A percentile compares a stretch with the other conserved stretches of the same genome.
phyloP scores from a whole-genome alignment of 2,797 vertebrate genomes.

The Pyrocephalus nanus region DNA sequence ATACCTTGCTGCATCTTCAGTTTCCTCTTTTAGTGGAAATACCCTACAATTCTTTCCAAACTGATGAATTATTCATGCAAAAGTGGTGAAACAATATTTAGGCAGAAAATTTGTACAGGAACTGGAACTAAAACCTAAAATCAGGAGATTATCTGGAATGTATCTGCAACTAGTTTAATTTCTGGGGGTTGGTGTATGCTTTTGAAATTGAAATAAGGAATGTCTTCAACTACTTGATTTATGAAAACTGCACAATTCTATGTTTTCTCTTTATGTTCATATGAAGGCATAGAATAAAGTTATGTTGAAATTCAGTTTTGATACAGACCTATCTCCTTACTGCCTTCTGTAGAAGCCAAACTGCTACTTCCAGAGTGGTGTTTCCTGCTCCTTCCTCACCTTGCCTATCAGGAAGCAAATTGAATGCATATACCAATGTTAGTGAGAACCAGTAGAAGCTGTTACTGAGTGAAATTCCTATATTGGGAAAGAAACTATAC shows the following conservation, averaged over 20 bases:
- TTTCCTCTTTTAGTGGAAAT: slow-evolving; percentile 3
- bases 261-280: not conserved
- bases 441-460: not conserved
- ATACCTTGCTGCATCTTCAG: not conserved
- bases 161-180: not conserved
- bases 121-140: not conserved
- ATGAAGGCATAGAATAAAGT: not conserved
- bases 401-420: not conserved
- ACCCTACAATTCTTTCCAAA: not conserved
- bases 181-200: not conserved
- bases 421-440: rapidly evolving
- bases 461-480: not conserved
- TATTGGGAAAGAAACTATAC: not conserved
- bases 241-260: not conserved
- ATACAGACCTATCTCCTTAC: not conserved
- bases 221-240: not conserved
- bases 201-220: not conserved
- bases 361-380: not conserved
- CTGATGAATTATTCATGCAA: not conserved
- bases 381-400: not conserved
- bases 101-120: not conserved
- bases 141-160: not conserved
- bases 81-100: not conserved
- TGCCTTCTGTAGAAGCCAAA: not conserved
- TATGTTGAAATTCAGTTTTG: not conserved